A percentile compares a stretch with the other conserved stretches of the same genome.
Evolutionary conservation across 92 coral and sea anemone species (phyloP).

Genomic region (Phenganax subtilis): DNA sequence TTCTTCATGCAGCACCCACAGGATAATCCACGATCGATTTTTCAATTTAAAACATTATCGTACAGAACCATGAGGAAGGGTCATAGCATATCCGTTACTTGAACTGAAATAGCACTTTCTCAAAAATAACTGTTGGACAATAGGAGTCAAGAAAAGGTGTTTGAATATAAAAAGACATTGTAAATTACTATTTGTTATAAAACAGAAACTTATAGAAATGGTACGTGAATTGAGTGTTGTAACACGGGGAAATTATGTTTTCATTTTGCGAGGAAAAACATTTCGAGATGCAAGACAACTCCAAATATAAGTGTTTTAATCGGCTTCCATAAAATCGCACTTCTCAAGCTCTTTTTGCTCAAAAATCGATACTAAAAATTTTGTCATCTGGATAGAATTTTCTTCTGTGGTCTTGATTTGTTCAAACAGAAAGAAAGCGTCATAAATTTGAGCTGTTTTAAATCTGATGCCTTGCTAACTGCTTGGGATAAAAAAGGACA

Average conservation of each 20-base stretch:
- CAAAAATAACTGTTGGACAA: too few relatives aligned
- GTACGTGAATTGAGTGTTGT: slow-evolving; percentile 5
- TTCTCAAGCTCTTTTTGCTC: neutral
- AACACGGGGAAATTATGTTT: neutral
- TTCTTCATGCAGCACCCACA: too few relatives aligned
- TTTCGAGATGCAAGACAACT: neutral
- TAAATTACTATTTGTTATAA: slow-evolving; percentile 29
- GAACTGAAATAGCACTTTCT: too few relatives aligned
- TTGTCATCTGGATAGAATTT: too few relatives aligned
- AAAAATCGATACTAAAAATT: neutral
- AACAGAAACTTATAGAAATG: slow-evolving; percentile 33
- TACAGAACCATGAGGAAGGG: too few relatives aligned
- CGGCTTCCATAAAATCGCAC: neutral
- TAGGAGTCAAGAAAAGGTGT: neutral
- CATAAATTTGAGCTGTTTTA: neutral
- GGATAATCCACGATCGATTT: too few relatives aligned
- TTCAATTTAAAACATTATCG: too few relatives aligned
- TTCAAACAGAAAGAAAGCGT: neutral
- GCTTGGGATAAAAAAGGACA: neutral
- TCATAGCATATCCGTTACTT: too few relatives aligned
- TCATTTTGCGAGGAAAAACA: neutral
- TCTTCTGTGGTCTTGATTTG: neutral
- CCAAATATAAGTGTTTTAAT: neutral
- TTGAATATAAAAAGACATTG: neutral
- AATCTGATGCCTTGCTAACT: slow-evolving; percentile 2